Evolutionary conservation across 2,888 invertebrate species (phyloP), one percentile per base, ranked within the genome.

Genomic region (Apodemia mormo): DNA sequence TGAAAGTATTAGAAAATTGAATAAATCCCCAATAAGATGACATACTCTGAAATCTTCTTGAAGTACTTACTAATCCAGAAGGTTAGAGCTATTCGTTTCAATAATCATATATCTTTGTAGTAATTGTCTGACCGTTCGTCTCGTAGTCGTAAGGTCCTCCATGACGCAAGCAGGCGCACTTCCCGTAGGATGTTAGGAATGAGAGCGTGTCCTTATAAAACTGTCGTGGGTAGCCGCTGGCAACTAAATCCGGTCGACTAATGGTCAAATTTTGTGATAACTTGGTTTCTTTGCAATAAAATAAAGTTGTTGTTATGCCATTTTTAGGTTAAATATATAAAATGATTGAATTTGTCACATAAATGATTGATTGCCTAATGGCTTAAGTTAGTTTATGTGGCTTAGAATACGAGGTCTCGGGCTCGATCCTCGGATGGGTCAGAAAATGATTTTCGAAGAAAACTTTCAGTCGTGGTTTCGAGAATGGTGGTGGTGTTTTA

Each of bases 101-200:
- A 77, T 76, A 75, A 79, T 82, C 69, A 84, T 88, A 84, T 82
- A 86, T 86, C 85, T 84, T 80, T 68, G 12, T 81, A 81, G 82
- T 80, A 81, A 79, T 83, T 83, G 91, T 90, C 87, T 89, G 87
- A 85, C 86, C 81, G 82, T 77, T 84, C 81, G 90, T 90, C 91
- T 91, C 73, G 82, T 84, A 79, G 78, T 80, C 81, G 85, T 87
- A 86, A 87, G 90, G 88, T 88, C 88, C 85, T 87, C 76, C 81
- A 80, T 88, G 90, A 90, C 90, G 88, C 88, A 90, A 92, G 89
- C 88, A 83, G 81, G 78, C 84, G 78, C 83, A 82, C 87, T 86
- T 92, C 88, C 91, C 85, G 87, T 92, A 91, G 92, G 92, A 93
- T 92, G 92, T 91, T 85, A 86, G 83, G 90, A 92, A 90, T 92